A percentile compares a stretch with the other conserved stretches of the same genome.
Conservation (phyloP, 2,888 invertebrate species). For the Salticus scenicus region DNA sequence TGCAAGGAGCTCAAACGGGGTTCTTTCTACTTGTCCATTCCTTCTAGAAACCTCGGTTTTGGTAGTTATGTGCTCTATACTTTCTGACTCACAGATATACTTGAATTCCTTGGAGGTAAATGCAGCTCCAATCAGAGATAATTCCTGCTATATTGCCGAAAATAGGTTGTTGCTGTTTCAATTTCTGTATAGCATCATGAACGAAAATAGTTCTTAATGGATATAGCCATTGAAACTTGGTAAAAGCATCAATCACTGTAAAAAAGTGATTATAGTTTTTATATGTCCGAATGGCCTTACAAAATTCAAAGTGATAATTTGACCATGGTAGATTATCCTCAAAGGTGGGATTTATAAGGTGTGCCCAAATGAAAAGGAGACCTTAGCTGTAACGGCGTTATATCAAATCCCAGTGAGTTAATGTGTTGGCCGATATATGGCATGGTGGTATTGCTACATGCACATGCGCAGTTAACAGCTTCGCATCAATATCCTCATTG, state of each 20-base stretch:
- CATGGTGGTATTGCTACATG: no score
- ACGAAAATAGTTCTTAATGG: background rate
- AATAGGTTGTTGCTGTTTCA: background rate
- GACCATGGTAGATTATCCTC: background rate
- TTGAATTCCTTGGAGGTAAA: background rate
- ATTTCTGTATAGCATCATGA: background rate
- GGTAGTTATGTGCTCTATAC: background rate
- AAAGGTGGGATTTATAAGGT: background rate
- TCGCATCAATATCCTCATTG: no score
- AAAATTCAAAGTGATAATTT: background rate
- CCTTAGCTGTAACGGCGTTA: no score
- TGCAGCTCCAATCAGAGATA: background rate
- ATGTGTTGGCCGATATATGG: no score
- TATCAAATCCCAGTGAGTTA: no score
- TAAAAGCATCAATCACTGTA: background rate
- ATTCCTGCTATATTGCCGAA: background rate
- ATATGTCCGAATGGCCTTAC: background rate
- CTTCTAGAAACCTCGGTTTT: background rate
- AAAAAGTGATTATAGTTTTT: background rate
- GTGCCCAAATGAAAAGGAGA: no score
- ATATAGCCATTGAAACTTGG: background rate
- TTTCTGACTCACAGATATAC: background rate
- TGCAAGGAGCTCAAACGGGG: no score
- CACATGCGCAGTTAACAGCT: no score
- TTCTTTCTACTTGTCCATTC: background rate